Evolutionary conservation across 2,113 vertebrate species (phyloP).

Genomic region (Chaetops frenatus): DNA sequence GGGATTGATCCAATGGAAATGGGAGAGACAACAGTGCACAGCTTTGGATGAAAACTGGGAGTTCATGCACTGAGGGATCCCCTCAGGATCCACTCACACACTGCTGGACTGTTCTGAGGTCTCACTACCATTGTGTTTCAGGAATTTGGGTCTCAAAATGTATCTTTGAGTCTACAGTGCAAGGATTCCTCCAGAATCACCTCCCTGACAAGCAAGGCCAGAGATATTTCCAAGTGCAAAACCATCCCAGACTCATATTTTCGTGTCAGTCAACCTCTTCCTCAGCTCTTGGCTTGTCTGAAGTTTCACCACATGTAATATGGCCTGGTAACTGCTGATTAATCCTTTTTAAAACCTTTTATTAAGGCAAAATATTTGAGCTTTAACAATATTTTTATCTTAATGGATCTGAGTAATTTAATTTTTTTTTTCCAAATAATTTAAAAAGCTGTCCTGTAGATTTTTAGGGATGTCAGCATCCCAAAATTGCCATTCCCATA

Average conservation of each 20-base stretch:
- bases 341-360: background rate
- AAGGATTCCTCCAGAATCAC: background rate
- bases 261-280: background rate
- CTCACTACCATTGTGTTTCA: background rate
- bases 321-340: background rate
- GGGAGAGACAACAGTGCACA: background rate
- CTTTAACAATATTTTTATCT: background rate
- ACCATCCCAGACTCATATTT: background rate
- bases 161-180: background rate
- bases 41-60: background rate
- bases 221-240: background rate
- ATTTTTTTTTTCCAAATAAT: background rate
- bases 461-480: background rate
- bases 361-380: background rate
- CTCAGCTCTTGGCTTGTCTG: background rate
- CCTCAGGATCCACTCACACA: background rate
- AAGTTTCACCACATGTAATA: background rate
- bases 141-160: background rate
- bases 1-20: fast-evolving
- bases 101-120: background rate
- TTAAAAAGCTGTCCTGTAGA: background rate
- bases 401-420: background rate
- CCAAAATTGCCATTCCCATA: background rate
- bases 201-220: background rate
- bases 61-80: background rate